phyloP scores from a whole-genome alignment of 2,113 vertebrate species.

The Muntiacus reevesi region DNA sequence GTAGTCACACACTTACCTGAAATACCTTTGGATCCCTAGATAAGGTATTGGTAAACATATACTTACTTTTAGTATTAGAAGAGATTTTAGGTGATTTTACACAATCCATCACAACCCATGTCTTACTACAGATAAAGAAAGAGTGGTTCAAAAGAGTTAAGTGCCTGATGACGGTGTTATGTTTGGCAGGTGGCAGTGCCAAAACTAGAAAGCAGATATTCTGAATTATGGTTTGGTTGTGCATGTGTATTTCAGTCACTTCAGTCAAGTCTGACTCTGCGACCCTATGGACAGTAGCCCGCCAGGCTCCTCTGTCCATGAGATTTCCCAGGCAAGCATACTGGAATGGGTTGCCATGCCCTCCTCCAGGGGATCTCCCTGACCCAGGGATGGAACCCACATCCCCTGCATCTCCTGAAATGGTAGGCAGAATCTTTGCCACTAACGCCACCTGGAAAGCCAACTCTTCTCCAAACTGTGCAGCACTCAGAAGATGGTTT shows the following conservation, averaged over 20 bases:
- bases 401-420: neutral
- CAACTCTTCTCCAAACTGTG: neutral
- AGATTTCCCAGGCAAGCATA: neutral
- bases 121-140: neutral
- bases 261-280: neutral
- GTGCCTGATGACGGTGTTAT: neutral
- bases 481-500: neutral
- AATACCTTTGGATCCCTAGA: neutral
- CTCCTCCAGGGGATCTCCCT: neutral
- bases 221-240: neutral
- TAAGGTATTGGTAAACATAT: neutral
- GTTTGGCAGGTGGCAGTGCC: neutral
- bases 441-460: neutral
- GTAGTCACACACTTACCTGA: neutral
- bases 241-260: neutral
- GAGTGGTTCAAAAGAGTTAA: neutral
- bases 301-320: neutral
- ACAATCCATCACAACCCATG: neutral
- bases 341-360: neutral
- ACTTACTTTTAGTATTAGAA: neutral
- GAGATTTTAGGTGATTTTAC: neutral
- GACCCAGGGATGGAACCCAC: accelerated
- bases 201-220: neutral
- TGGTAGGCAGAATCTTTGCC: neutral
- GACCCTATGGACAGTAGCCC: neutral